Evolutionary conservation across 2,888 invertebrate species (phyloP).

Genomic region (Rhabditophanes sp.): DNA sequence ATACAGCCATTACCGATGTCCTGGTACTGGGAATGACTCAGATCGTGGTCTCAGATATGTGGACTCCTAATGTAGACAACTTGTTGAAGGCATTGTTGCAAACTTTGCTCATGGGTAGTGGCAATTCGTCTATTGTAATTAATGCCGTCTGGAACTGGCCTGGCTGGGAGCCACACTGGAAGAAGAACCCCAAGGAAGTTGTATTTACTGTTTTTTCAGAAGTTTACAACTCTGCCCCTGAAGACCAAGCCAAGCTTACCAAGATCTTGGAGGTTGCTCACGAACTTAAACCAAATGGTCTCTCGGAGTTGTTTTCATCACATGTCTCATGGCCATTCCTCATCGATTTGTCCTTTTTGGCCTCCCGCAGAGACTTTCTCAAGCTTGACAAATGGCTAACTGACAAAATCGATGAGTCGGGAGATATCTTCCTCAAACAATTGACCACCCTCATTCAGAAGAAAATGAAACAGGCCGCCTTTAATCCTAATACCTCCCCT

Average conservation of each 20-base stretch:
- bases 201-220: slow-evolving; percentile 91
- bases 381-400: slow-evolving; percentile 95
- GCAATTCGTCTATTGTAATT: slow-evolving; percentile 83
- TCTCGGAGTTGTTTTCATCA: slow-evolving; percentile 74
- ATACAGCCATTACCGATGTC: slow-evolving; percentile 56
- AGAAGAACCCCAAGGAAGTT: slow-evolving; percentile 5
- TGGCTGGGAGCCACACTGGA: slow-evolving; percentile 14
- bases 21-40: slow-evolving; percentile 73
- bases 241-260: slow-evolving; percentile 78
- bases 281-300: slow-evolving; percentile 50
- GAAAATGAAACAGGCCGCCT: too few species aligned
- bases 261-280: slow-evolving; percentile 63
- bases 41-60: too few species aligned
- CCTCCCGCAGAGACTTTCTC: slow-evolving; percentile 83
- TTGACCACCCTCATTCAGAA: neutral
- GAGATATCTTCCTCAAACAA: slow-evolving; percentile 48
- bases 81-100: slow-evolving; percentile 74
- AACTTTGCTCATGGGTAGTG: slow-evolving; percentile 82
- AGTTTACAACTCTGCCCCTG: slow-evolving; percentile 71
- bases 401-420: slow-evolving; percentile 88
- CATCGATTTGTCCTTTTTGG: slow-evolving; percentile 89
- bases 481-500: too few species aligned
- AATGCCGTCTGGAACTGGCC: slow-evolving; percentile 68
- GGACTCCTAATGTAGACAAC: too few species aligned
- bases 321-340: slow-evolving; percentile 72